phyloP scores from a whole-genome alignment of 2,888 invertebrate species.

The Agonum fuliginosum region DNA sequence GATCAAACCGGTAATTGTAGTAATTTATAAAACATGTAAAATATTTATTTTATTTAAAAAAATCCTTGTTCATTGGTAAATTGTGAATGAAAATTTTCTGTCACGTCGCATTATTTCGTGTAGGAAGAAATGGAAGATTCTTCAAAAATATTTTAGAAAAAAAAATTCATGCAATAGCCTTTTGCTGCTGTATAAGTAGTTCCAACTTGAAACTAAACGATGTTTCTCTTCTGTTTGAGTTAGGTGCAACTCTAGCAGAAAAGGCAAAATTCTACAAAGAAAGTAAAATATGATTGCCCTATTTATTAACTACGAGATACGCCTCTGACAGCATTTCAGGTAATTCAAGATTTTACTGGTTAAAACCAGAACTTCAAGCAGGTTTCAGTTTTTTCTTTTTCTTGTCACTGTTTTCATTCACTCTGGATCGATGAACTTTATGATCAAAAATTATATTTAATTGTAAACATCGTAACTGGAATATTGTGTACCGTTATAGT shows the following conservation, averaged over 20 bases:
- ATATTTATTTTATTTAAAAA: no score
- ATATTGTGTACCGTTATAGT: neutral
- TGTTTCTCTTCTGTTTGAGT: neutral
- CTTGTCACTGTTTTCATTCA: constrained; percentile 33
- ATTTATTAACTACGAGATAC: neutral
- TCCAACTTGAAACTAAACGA: no score
- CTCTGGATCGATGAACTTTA: constrained; percentile 18
- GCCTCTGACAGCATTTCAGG: constrained; percentile 8
- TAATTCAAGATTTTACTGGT: constrained; percentile 34
- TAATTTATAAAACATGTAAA: no score
- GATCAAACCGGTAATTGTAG: no score
- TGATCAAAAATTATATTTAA: constrained; percentile 18
- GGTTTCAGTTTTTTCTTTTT: constrained; percentile 36
- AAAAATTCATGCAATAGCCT: no score
- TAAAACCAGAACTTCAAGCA: constrained; percentile 35
- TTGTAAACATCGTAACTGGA: constrained; percentile 4
- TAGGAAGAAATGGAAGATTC: no score
- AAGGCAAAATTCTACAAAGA: constrained; percentile 17
- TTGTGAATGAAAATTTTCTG: no score
- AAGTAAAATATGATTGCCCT: constrained; percentile 31
- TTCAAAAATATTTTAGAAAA: no score
- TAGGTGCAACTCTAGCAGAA: neutral
- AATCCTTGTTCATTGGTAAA: no score
- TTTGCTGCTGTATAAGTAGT: no score
- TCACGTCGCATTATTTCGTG: no score